These are phyloP conservation scores for Planococcus citri DNA, from an alignment of 1,140 invertebrate species.

Conservation along the genomic window DNA sequence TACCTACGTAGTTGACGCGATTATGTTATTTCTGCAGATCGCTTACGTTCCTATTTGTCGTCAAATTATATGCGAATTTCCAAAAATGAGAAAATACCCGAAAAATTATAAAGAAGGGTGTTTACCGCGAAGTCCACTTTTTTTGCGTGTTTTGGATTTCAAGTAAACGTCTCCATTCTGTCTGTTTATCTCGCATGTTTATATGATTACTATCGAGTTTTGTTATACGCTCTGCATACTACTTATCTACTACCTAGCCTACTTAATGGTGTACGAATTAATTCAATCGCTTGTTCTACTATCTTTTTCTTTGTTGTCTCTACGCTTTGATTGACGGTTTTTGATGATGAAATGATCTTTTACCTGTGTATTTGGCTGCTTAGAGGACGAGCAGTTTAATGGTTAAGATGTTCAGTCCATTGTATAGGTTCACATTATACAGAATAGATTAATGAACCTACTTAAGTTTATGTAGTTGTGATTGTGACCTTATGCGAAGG, in stretches of 20 bases:
- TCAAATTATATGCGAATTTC: slow-evolving; percentile 6
- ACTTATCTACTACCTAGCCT: neutral
- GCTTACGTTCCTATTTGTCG: slow-evolving; percentile 1
- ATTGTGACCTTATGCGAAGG: no score
- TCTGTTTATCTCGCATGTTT: neutral
- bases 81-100: neutral
- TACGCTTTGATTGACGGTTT: no score
- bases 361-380: no score
- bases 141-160: slow-evolving; percentile 17
- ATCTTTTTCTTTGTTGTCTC: no score
- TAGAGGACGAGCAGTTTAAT: no score
- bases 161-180: neutral
- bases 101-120: slow-evolving; percentile 3
- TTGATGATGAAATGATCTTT: no score
- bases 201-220: no score
- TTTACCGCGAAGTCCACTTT: slow-evolving; percentile 10
- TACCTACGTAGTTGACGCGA: neutral
- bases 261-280: neutral
- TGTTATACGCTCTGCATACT: neutral
- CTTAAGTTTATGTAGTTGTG: no score
- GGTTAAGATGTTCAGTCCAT: no score
- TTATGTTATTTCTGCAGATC: slow-evolving; percentile 5
- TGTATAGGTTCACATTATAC: no score
- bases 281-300: no score
- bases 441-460: no score